phyloP scores from a whole-genome alignment of 2,888 invertebrate species.

The Tetranychus piercei region DNA sequence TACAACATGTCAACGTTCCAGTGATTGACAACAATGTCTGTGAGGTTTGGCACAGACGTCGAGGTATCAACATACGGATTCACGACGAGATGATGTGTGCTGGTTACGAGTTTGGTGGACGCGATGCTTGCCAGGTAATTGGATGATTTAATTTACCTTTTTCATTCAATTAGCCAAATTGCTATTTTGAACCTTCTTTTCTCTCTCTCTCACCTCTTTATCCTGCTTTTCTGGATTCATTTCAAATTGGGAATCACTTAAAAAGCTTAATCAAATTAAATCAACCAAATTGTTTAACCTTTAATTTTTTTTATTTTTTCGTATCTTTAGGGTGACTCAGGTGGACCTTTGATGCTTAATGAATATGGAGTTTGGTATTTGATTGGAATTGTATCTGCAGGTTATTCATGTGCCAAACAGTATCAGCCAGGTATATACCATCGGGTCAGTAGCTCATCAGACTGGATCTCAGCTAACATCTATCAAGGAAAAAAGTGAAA shows the following conservation, averaged over 20 bases:
- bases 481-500: slow-evolving; percentile 16
- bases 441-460: slow-evolving; percentile 68
- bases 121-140: slow-evolving; percentile 51
- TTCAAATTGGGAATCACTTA: neutral
- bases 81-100: slow-evolving; percentile 91
- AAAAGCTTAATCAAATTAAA: neutral
- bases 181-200: neutral
- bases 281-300: neutral
- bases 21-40: slow-evolving; percentile 68
- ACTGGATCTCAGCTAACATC: slow-evolving; percentile 52
- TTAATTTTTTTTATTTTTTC: neutral
- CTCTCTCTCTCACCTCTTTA: neutral
- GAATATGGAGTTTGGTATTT: slow-evolving; percentile 69
- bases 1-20: slow-evolving; percentile 52
- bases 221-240: neutral
- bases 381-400: slow-evolving; percentile 76
- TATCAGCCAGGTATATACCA: slow-evolving; percentile 88
- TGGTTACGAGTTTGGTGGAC: slow-evolving; percentile 64
- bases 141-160: neutral
- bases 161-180: neutral
- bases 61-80: slow-evolving; percentile 68
- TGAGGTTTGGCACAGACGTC: slow-evolving; percentile 45
- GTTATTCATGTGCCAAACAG: slow-evolving; percentile 77
- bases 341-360: slow-evolving; percentile 76
- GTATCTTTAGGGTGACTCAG: slow-evolving; percentile 54